Evolutionary conservation across 2,888 invertebrate genomes (phyloP), one percentile per base, ranked within the genome.

Genomic region (Sericinus montela): DNA sequence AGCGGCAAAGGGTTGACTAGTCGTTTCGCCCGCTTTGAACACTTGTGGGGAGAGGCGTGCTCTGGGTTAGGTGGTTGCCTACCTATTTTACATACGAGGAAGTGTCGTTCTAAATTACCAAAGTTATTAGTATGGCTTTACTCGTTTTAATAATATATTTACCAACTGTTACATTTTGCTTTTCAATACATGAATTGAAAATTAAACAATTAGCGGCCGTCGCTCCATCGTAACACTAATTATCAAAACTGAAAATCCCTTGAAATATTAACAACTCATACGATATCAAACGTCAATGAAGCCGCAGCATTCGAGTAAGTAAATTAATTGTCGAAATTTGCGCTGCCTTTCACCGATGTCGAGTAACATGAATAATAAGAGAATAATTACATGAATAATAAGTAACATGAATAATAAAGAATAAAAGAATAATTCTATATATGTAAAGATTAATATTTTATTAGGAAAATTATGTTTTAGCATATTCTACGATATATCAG

Each of bases 1-100:
- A 74, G 76, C 85, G 86, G 80, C 86, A 88, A 88, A 88, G 88
- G 88, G 88, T 86, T 88, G 85, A 81, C 84, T 85, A 84, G 84
- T 84, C 85, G 85, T 72, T 81, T 78, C 78, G 67, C 77, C 72
- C 83, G 83, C 87, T 87, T 87, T 87, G 86, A 85, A 80, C 84
- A 80, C 82, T 85, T 82, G 81, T 82, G 85, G 84, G 86, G 85
- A 64, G 71, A 63, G 69, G 62, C 63, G 59, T 60, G 65, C 67
- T 60, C 59, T 57, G 72, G 68, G 69, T 69, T 68, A 64, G 63
- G 55, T 54, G 66, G 65, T 65, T 70, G 65, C 67, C 69, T 76
- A 72, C 67, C 74, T 72, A 71, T 64, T 76, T 75, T 78, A 72
- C 80, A 78, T 75, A 77, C 60, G 66, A 67, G 75, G 75, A 79